phyloP scores from a whole-genome alignment of 2,113 vertebrate genomes.

The Eubucco bourcierii region DNA sequence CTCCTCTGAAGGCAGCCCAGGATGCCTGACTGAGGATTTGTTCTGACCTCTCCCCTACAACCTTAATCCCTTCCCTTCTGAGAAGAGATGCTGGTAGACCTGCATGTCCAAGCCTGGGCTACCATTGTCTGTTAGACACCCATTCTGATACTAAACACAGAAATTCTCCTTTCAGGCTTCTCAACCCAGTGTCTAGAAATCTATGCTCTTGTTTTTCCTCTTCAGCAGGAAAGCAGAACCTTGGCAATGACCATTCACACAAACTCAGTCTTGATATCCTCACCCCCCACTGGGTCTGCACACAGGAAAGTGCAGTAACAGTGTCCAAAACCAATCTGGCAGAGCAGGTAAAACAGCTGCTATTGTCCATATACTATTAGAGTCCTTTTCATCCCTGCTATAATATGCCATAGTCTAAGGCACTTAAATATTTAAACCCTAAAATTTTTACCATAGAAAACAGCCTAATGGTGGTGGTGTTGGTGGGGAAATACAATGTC shows the following conservation, averaged over 20 bases:
- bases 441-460: neutral
- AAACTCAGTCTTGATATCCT: neutral
- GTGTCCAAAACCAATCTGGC: conserved; percentile 14
- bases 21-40: neutral
- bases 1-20: neutral
- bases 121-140: neutral
- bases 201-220: neutral
- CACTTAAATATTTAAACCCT: neutral
- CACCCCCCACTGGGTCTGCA: neutral
- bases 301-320: neutral
- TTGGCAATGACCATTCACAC: neutral
- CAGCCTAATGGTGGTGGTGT: neutral
- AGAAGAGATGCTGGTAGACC: neutral
- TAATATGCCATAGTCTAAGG: neutral
- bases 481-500: neutral
- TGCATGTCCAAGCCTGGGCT: neutral
- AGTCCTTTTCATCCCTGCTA: neutral
- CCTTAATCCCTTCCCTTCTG: neutral
- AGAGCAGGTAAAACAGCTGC: conserved; percentile 12
- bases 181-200: neutral
- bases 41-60: neutral
- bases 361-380: conserved; percentile 9
- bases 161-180: neutral
- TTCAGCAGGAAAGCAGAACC: neutral
- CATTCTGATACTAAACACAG: neutral